Evolutionary conservation across 2,797 vertebrate species (phyloP).

Genomic region (Ateles fusciceps): DNA sequence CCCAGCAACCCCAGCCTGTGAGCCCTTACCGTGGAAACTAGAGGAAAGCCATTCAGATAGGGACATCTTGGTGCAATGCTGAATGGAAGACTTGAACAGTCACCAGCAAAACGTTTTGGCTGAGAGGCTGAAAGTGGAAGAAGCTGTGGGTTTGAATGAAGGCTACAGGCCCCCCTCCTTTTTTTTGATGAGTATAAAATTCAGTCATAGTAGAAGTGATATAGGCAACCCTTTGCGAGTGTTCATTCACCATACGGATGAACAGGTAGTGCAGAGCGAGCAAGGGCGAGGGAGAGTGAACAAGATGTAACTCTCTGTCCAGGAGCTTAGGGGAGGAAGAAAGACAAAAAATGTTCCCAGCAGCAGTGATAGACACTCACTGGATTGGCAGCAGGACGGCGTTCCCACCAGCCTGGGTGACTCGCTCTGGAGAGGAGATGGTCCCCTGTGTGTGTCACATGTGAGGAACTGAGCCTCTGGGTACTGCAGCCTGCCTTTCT

Average conservation of each 20-base stretch:
- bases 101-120: fast-evolving
- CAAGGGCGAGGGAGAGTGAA: no score
- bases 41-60: neutral
- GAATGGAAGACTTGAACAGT: neutral
- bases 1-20: no score
- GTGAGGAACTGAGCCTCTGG: fast-evolving
- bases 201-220: fast-evolving
- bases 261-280: no score
- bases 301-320: neutral
- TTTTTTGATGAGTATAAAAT: neutral
- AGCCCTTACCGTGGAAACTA: neutral
- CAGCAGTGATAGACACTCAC: fast-evolving
- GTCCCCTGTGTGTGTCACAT: fast-evolving
- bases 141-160: neutral
- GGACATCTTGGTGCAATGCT: no score
- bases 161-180: no score
- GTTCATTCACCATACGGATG: neutral
- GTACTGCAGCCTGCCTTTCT: fast-evolving
- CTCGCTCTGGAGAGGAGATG: fast-evolving
- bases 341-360: fast-evolving
- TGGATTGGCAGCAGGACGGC: neutral
- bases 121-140: neutral
- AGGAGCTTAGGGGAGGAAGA: neutral
- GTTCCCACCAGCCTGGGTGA: neutral
- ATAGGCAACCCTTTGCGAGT: neutral